Percentiles rank a stretch among this genome's conserved stretches.
These are phyloP conservation scores for Hydractinia echinata DNA, from an alignment of 30 jellyfish, hydroid and myxozoan species.

Conservation along the genomic window DNA sequence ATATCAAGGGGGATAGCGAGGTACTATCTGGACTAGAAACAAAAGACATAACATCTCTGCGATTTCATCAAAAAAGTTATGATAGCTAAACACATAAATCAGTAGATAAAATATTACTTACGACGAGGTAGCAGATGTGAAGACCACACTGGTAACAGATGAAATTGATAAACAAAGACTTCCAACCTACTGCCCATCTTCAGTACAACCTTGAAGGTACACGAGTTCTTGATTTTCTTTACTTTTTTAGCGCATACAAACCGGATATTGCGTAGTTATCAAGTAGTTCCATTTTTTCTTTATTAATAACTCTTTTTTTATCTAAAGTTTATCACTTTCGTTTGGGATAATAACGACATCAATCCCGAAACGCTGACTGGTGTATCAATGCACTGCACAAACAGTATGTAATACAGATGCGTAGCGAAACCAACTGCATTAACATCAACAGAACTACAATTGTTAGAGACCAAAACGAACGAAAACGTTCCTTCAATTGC, in stretches of 20 bases:
- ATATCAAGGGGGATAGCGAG: too few relatives aligned
- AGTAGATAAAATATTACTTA: too few relatives aligned
- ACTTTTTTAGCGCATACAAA: neutral
- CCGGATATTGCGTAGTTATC: conserved; percentile 1
- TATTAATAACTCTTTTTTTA: neutral
- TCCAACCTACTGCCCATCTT: neutral
- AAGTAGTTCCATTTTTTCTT: neutral
- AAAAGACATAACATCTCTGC: too few relatives aligned
- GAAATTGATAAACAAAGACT: neutral
- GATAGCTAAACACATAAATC: too few relatives aligned
- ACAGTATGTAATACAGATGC: conserved; percentile 9
- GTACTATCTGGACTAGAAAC: too few relatives aligned
- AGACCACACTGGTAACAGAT: neutral
- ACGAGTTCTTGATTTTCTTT: too few relatives aligned
- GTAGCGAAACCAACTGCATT: too few relatives aligned
- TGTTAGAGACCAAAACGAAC: too few relatives aligned
- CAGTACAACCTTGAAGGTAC: neutral
- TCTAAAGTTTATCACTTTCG: neutral
- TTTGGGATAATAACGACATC: conserved; percentile 30
- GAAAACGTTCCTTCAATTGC: too few relatives aligned
- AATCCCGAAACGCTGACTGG: conserved; percentile 38
- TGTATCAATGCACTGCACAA: conserved; percentile 25
- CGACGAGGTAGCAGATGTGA: neutral
- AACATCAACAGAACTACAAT: too few relatives aligned
- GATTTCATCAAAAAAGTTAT: too few relatives aligned